Evolutionary conservation across 2,888 invertebrate species (phyloP), one percentile per base, ranked within the genome.

Genomic region (Dynastes maya): DNA sequence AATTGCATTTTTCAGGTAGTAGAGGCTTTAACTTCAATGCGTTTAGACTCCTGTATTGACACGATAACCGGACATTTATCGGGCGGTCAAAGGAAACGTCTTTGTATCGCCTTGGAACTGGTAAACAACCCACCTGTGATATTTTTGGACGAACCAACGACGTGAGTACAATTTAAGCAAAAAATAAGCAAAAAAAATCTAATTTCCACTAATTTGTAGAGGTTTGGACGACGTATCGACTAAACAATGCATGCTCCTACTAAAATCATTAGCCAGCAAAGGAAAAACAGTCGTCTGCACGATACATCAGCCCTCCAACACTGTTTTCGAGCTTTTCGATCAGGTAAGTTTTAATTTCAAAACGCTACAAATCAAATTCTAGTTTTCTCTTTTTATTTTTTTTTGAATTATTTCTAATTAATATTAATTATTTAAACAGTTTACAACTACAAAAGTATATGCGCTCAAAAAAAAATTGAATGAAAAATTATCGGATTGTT

Each of bases 111-210:
- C 0, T 86, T 95, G 81, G 96, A 96, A 87, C 89, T 96, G 77
- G 94, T 96, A 81, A 95, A 94, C 89, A 96, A 96, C 87, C 96
- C 95, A 9, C 95, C 95, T 0, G 92, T 95, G 55, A 94, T 95
- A 87, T 95, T 95, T 87, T 89, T 95, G 83, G 95, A 95, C 87
- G 95, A 95, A 87, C 95, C 95, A 29, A 95, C 95, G 2, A 94
- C 94, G 95, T 95, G 88, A 91, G 91, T 89, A 13, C 29, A 32
- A 65, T 55, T 61, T 58, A 53, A 32, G 11, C 5, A 45, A 45
- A 45, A 22, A 51, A 13, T 63, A 29, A 32, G 2, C 22, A 22
- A 37, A 37, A 37, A 32, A 37, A 37, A 37, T 37, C 32, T 37
- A 4, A 37, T 37, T 37, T 37, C 32, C 32, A 37, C 5, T 37